Evolutionary conservation across 2,888 invertebrate genomes (phyloP), one percentile per base, ranked within the genome.

Genomic region (Lumbricus terrestris): DNA sequence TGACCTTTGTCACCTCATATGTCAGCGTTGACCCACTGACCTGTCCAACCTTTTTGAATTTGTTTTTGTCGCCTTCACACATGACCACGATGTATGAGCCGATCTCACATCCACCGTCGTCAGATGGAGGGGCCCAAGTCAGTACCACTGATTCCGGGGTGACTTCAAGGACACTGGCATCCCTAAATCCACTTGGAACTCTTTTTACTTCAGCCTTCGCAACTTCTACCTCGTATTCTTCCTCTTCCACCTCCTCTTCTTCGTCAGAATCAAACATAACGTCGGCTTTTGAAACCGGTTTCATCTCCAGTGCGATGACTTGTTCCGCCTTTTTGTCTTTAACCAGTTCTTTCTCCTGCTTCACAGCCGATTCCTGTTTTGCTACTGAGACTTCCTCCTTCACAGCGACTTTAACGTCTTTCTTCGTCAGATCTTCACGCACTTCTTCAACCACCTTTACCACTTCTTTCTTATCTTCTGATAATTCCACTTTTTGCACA

Each of bases 21-120:
- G 42, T 88, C 11, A 89, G 89, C 33, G 88, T 88, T 13, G 88
- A 38, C 13, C 83, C 90, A 89, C 82, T 90, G n/a, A 90, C 90
- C 69, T 91, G 83, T 33, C 88, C 91, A 29, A 91, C 90, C 42
- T 92, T 92, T 89, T 92, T 92, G 90, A 90, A 92, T 54, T 92
- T 92, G 42, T 91, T 90, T 85, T 91, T 90, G 34, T 91, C 91
- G 34, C 69, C 88, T 47, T 91, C 90, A 83, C 91, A 90, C 89
- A 90, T 90, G n/a, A 92, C 91, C 29, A 92, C 85, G 3, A 92
- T 90, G 85, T 92, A 92, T 15, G 82, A 69, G 20, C 20, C 89
- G 16, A 91, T 85, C 18, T 23, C 2, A 11, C 89, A 40, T 13
- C 90, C 90, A n/a, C 91, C 92, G 33, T 47, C 85, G 34, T 88